phyloP scores from a whole-genome alignment of 1,140 invertebrate species.

The Kradibia gibbosae region DNA sequence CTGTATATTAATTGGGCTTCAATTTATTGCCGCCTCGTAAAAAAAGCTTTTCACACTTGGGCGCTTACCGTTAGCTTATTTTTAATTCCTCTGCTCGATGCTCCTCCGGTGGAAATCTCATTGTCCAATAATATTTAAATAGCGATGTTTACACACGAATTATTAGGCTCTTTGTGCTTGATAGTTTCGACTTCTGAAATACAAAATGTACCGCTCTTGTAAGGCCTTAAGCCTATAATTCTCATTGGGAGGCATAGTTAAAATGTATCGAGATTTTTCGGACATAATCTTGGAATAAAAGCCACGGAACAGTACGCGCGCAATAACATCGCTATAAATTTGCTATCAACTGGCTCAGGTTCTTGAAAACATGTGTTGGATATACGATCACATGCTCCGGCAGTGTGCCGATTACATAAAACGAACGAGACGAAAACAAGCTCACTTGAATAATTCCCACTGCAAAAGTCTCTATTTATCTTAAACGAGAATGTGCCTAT shows the following conservation, averaged over 20 bases:
- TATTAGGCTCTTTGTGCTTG: too few species aligned
- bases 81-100: too few species aligned
- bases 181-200: too few species aligned
- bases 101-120: too few species aligned
- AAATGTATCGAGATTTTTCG: background rate
- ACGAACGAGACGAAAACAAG: background rate
- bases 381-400: slow-evolving; percentile 14
- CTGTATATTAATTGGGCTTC: too few species aligned
- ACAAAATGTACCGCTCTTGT: too few species aligned
- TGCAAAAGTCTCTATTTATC: slow-evolving; percentile 32
- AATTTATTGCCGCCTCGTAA: too few species aligned
- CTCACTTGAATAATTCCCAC: background rate
- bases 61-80: too few species aligned
- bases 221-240: too few species aligned
- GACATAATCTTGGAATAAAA: background rate
- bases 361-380: slow-evolving; percentile 28
- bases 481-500: background rate
- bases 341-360: slow-evolving; percentile 4
- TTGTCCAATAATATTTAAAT: too few species aligned
- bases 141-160: too few species aligned
- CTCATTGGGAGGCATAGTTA: background rate
- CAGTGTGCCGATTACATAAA: background rate
- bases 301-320: background rate
- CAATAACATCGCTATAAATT: slow-evolving; percentile 13
- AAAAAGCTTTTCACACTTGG: too few species aligned